These are phyloP conservation scores for Amaurobius ferox DNA, from an alignment of 2,888 invertebrate species.

Conservation along the genomic window DNA sequence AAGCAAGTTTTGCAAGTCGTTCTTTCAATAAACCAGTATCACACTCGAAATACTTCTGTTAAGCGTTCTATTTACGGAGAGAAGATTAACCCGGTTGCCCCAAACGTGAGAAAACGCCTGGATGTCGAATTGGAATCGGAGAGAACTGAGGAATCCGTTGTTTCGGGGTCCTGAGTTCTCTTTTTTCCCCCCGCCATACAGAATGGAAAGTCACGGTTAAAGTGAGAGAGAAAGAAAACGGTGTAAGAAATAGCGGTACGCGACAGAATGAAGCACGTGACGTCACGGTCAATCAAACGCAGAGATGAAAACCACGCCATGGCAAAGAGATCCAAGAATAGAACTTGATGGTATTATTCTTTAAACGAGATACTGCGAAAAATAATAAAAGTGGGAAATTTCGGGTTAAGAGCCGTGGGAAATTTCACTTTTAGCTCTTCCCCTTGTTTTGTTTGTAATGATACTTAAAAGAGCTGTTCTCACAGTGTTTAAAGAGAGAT, in stretches of 20 bases:
- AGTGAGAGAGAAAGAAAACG: neutral
- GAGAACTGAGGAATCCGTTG: constrained; percentile 7
- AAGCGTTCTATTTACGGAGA: neutral
- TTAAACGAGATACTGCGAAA: neutral
- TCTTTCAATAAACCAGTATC: no score
- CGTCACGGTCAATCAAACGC: constrained; percentile 6
- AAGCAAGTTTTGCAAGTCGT: no score
- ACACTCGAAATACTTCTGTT: no score
- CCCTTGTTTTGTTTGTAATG: neutral
- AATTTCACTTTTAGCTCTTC: neutral
- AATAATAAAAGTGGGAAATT: neutral
- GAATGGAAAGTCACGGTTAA: neutral
- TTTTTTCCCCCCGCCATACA: neutral
- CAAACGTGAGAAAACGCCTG: constrained; percentile 3
- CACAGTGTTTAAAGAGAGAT: no score
- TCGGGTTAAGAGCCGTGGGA: neutral
- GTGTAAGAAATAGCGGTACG: neutral
- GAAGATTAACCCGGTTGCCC: neutral
- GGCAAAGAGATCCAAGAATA: constrained; percentile 6
- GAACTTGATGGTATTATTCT: constrained; percentile 9
- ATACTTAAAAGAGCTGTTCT: no score
- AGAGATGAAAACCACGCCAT: constrained; percentile 6
- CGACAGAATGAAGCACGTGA: neutral
- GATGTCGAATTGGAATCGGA: neutral
- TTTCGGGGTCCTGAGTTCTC: neutral